Percentiles rank a stretch among this genome's conserved stretches.
phyloP scores from a whole-genome alignment of 2,797 vertebrate species.

The Lates japonicus region DNA sequence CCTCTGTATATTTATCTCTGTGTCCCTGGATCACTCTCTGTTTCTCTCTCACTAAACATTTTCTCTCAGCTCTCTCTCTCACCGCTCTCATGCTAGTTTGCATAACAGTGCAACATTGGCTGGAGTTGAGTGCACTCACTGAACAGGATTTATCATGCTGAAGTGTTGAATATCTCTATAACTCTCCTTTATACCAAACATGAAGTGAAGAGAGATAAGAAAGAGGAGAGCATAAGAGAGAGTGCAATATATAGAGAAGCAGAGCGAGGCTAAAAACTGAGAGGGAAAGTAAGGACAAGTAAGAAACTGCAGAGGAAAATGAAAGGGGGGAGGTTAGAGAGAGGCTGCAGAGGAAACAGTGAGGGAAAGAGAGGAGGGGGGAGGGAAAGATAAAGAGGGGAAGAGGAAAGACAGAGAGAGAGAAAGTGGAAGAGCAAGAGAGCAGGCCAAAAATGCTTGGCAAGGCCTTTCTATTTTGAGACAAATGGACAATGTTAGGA shows the following conservation, averaged over 20 bases:
- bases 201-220: slow-evolving; percentile 47
- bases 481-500: slow-evolving; percentile 74
- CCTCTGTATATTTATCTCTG: slow-evolving; percentile 29
- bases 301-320: slow-evolving; percentile 26
- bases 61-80: slow-evolving; percentile 55
- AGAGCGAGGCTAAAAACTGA: not conserved
- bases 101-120: slow-evolving; percentile 74
- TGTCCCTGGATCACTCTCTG: slow-evolving; percentile 46
- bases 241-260: slow-evolving; percentile 12
- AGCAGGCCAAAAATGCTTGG: slow-evolving; percentile 73
- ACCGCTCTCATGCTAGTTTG: slow-evolving; percentile 73
- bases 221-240: slow-evolving; percentile 25
- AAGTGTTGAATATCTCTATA: slow-evolving; percentile 68
- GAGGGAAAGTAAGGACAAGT: slow-evolving; percentile 1
- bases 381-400: slow-evolving; percentile 14
- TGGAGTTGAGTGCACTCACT: slow-evolving; percentile 71
- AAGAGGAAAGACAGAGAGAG: slow-evolving; percentile 19
- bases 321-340: slow-evolving; percentile 20
- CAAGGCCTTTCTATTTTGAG: slow-evolving; percentile 78
- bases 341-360: slow-evolving; percentile 30
- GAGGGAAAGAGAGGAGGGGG: slow-evolving; percentile 10
- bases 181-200: slow-evolving; percentile 45
- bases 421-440: slow-evolving; percentile 48
- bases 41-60: slow-evolving; percentile 51
- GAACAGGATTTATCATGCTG: slow-evolving; percentile 69